Base-by-base conservation (phyloP, 2,113 vertebrate genomes). In the Hippocampus abdominalis region DNA sequence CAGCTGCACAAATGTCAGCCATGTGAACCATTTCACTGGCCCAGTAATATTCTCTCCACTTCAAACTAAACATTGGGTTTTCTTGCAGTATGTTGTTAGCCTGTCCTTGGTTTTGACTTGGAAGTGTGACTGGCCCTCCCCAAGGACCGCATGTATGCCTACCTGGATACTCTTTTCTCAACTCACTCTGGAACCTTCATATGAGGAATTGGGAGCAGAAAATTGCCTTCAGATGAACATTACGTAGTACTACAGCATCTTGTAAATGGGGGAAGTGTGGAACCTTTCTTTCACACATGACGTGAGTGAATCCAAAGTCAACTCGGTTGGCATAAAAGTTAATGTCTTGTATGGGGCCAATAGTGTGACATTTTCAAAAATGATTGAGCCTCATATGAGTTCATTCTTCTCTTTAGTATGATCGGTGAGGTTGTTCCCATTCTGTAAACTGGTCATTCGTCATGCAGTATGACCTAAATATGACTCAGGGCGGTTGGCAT, bases 181-280 rank as follows among this genome's bases (percentile, higher is more conserved):
- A 42, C 75, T 66, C 54, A 77, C 54, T 64, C 56, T 72, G 64
- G 36, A 78, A 64, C 63, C 70, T 77, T 78, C 73, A 5, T 71
- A 78, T 77, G 82, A 64, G 44, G 51, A 54, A 72, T 44, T 62
- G 75, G 70, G 73, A 81, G 25, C 61, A 20, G 32, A 6, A 36
- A 79, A 77, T 74, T 81, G 71, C 81, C 81, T 85, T 81, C 78
- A 80, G 77, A 71, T 65, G 68, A 81, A 81, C 69, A 57, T 80
- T 79, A 87, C 70, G 73, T 72, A 54, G 64, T 71, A 79, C 64
- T 76, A 78, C 76, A 74, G 83, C 84, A 86, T 81, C 81, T 88
- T 88, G 85, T 89, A 88, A 87, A 88, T 72, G 78, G 57, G 48
- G 59, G 3, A 72, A 73, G 69, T 59, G 61, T 85, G 75, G 82